Evolutionary conservation across 2,888 invertebrate genomes (phyloP), one percentile per base, ranked within the genome.

Genomic region (Prenolepis imparis): DNA sequence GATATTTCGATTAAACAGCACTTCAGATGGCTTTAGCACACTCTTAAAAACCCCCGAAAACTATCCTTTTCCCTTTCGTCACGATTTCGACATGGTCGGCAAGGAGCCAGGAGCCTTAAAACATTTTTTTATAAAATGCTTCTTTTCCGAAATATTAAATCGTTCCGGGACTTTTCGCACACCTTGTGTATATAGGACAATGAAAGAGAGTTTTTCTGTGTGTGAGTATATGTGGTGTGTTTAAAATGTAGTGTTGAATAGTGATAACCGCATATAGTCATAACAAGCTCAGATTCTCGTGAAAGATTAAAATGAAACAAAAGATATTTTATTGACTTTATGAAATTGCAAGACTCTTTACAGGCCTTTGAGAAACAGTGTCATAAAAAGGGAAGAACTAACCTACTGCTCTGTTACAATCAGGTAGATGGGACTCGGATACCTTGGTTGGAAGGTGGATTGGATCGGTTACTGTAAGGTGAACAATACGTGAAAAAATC

Each of bases 391-490:
- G n/a, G 4, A 15, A 12, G 55, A 52, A 73, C 80, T 89, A 87
- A 87, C 88, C 86, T 87, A 88, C 83, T 63, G 63, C 67, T 73
- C 48, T 61, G 77, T 88, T 84, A 89, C 74, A 86, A 87, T 89
- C 77, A 64, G 67, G 70, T 87, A 84, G 88, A 83, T 82, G 84
- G 88, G 84, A 82, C 83, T 84, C 83, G 74, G 85, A 80, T 88
- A 84, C 82, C 86, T 86, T 89, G 87, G 84, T 87, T 84, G 88
- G 83, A 85, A 86, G 78, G 77, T 70, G 63, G 84, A 82, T 70
- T 83, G 86, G 85, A 85, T 86, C 85, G 85, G 86, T 90, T 88
- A 89, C 89, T 88, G 88, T 85, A 88, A 90, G 86, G 85, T 85
- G 85, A 91, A 90, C 83, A 86, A 86, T 88, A 89, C 75, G 84